Percentiles rank a stretch among this genome's conserved stretches.
Conservation (phyloP, 1,140 invertebrate species). For the Lycorma delicatula region DNA sequence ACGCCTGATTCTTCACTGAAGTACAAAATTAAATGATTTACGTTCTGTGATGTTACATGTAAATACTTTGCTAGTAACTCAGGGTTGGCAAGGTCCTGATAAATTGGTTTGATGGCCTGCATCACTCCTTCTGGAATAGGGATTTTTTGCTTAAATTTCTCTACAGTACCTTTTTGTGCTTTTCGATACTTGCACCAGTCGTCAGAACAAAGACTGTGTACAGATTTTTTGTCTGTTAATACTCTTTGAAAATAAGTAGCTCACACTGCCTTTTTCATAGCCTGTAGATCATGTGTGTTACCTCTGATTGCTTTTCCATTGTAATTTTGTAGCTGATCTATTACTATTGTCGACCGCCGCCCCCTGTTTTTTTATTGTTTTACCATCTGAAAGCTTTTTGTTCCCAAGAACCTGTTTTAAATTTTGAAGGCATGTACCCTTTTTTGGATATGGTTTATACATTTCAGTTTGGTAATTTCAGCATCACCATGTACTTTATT, state of each 20-base stretch:
- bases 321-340: slow-evolving; percentile 26
- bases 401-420: neutral
- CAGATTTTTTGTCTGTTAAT: neutral
- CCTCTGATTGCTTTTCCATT: slow-evolving; percentile 30
- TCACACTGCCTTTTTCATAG: slow-evolving; percentile 21
- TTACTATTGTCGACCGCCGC: slow-evolving; percentile 26
- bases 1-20: neutral
- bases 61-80: neutral
- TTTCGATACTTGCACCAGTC: neutral
- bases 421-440: slow-evolving; percentile 2
- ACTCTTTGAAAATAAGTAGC: neutral
- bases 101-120: neutral
- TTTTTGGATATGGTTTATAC: slow-evolving; percentile 8
- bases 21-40: neutral
- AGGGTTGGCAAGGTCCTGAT: neutral
- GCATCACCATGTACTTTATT: neutral
- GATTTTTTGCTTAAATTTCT: neutral
- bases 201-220: too few relatives aligned
- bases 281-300: slow-evolving; percentile 24
- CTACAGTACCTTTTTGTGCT: neutral
- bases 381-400: neutral
- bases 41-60: neutral
- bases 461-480: too few relatives aligned
- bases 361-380: slow-evolving; percentile 16
- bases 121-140: neutral